phyloP scores from a whole-genome alignment of 1,140 invertebrate species.

The Epicauta chinensis region DNA sequence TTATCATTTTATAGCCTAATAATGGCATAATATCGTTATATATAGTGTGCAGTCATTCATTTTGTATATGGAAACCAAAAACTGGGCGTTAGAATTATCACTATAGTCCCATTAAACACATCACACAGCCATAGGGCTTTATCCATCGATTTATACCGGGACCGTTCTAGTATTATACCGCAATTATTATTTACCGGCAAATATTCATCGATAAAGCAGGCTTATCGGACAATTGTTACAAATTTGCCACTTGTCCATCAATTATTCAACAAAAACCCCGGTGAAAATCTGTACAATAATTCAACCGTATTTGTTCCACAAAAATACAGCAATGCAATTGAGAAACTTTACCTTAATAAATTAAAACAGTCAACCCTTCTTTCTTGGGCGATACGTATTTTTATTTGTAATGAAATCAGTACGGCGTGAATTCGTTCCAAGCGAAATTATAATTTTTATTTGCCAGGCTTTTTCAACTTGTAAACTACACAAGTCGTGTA shows the following conservation, averaged over 20 bases:
- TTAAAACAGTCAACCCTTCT: not conserved
- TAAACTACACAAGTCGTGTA: slow-evolving; percentile 23
- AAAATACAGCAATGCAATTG: not conserved
- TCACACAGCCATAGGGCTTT: slow-evolving; percentile 5
- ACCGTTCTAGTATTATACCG: slow-evolving; percentile 12
- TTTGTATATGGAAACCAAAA: slow-evolving; percentile 7
- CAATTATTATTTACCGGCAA: slow-evolving; percentile 17
- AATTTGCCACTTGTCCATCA: too few species aligned
- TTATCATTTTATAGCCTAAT: slow-evolving; percentile 4
- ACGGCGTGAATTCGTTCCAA: slow-evolving; percentile 21
- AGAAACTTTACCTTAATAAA: not conserved
- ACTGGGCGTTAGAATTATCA: slow-evolving; percentile 11
- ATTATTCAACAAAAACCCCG: too few species aligned
- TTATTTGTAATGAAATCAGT: slow-evolving; percentile 22
- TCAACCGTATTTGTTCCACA: not conserved
- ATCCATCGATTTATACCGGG: slow-evolving; percentile 12
- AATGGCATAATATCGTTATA: slow-evolving; percentile 5
- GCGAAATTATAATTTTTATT: slow-evolving; percentile 28
- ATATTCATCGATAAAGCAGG: too few species aligned
- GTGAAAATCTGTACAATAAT: not conserved
- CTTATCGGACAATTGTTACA: too few species aligned
- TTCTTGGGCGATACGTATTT: not conserved
- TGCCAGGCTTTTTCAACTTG: slow-evolving; percentile 22
- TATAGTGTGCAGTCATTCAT: slow-evolving; percentile 19
- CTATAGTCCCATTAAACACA: slow-evolving; percentile 12